Conservation (phyloP, 2,113 vertebrate genomes). For the Syrrhaptes paradoxus region DNA sequence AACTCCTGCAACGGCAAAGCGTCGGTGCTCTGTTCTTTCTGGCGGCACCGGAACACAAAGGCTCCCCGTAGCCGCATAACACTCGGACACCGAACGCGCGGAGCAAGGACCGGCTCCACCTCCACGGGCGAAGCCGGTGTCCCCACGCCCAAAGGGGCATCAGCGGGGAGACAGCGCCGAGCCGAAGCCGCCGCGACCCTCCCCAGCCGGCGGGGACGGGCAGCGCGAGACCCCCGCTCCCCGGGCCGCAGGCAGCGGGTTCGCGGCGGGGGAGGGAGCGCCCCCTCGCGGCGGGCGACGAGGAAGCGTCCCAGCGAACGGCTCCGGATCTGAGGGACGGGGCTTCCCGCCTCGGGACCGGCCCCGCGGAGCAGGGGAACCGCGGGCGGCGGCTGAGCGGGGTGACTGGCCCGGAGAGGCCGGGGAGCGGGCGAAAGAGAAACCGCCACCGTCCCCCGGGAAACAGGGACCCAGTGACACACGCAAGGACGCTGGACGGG, state of each 20-base stretch:
- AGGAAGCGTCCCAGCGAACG: no score
- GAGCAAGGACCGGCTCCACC: no score
- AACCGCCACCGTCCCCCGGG: not conserved
- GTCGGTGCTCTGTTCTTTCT: rapidly evolving
- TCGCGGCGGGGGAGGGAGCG: not conserved
- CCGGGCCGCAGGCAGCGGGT: not conserved
- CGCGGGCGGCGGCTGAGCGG: no score
- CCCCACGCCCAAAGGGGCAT: no score
- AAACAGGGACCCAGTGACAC: no score
- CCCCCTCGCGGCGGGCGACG: not conserved
- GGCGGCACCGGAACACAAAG: rapidly evolving
- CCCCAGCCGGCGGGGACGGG: not conserved
- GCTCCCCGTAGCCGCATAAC: rapidly evolving
- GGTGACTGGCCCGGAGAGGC: no score
- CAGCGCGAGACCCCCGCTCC: not conserved
- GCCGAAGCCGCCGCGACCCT: not conserved
- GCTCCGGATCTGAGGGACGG: no score
- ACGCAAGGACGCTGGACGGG: no score
- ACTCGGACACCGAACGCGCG: not conserved
- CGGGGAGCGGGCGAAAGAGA: rapidly evolving
- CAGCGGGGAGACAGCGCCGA: no score
- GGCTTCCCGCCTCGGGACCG: no score
- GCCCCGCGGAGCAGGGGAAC: no score
- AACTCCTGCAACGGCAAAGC: rapidly evolving
- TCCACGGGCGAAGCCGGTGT: not conserved